Evolutionary conservation across 2,113 vertebrate genomes (phyloP).

Genomic region (Fukomys damarensis): DNA sequence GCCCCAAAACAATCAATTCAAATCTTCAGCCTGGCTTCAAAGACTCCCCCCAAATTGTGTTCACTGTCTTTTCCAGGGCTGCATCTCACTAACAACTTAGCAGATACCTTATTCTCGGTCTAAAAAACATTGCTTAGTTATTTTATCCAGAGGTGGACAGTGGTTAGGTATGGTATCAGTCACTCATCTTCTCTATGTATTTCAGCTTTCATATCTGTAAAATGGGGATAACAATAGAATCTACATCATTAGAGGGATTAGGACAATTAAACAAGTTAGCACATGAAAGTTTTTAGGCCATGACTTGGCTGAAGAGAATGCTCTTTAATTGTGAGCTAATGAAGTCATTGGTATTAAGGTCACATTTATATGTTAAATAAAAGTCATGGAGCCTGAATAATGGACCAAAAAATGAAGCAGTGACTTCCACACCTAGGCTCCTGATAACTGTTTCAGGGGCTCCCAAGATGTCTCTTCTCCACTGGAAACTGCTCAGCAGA

Average conservation of each 20-base stretch:
- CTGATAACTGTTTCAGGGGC: neutral
- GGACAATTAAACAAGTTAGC: neutral
- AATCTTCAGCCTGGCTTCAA: neutral
- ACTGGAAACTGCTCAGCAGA: neutral
- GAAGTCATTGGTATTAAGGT: neutral
- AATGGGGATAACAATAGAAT: neutral
- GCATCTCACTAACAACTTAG: neutral
- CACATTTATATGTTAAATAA: neutral
- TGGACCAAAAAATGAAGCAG: neutral
- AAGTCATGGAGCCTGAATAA: neutral
- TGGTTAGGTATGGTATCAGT: neutral
- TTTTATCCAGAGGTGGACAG: neutral
- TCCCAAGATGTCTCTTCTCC: neutral
- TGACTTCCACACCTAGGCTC: neutral
- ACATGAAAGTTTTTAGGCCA: neutral
- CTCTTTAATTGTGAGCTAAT: neutral
- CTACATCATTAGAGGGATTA: neutral
- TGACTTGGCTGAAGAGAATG: neutral
- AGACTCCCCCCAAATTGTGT: neutral
- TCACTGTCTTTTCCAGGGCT: neutral
- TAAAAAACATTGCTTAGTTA: neutral
- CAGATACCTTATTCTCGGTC: neutral
- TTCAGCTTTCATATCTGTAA: neutral
- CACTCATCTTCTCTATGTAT: no score
- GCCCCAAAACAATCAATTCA: neutral